These are phyloP conservation scores for Sceloporus undulatus DNA, from an alignment of 2,113 vertebrate genomes.

Conservation along the genomic window DNA sequence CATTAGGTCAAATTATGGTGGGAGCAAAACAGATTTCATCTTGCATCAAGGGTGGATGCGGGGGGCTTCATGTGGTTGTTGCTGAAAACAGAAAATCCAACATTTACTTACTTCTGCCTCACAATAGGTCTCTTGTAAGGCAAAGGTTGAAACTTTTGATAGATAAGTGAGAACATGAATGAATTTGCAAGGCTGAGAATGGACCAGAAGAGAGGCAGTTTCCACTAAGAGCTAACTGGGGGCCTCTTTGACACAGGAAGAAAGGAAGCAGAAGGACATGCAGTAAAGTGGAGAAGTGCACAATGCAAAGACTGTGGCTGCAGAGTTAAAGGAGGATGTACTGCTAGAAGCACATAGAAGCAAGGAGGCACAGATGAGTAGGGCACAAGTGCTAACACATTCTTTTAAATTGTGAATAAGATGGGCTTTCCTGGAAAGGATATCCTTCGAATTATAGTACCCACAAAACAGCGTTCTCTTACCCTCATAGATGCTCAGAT, in stretches of 20 bases:
- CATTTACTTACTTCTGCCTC: background rate
- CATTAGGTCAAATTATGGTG: background rate
- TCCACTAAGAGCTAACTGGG: no score
- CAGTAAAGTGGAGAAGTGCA: background rate
- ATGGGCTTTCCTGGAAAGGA: background rate
- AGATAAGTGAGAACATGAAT: background rate
- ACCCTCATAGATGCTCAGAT: no score
- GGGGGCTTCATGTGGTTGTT: background rate
- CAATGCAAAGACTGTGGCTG: background rate
- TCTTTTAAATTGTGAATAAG: background rate
- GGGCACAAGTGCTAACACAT: no score
- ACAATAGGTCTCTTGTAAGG: background rate
- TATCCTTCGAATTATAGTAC: no score
- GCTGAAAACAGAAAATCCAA: background rate
- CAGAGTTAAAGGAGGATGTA: no score
- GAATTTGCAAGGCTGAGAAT: background rate
- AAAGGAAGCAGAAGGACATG: background rate
- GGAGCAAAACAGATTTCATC: background rate
- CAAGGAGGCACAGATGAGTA: background rate
- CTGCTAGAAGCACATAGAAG: background rate
- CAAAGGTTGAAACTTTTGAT: no score
- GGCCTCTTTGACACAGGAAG: no score
- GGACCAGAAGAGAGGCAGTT: background rate
- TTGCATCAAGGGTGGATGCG: background rate
- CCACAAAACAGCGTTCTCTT: no score